Conservation (phyloP, 2,888 invertebrate species). For the Serrognathus titanus region DNA sequence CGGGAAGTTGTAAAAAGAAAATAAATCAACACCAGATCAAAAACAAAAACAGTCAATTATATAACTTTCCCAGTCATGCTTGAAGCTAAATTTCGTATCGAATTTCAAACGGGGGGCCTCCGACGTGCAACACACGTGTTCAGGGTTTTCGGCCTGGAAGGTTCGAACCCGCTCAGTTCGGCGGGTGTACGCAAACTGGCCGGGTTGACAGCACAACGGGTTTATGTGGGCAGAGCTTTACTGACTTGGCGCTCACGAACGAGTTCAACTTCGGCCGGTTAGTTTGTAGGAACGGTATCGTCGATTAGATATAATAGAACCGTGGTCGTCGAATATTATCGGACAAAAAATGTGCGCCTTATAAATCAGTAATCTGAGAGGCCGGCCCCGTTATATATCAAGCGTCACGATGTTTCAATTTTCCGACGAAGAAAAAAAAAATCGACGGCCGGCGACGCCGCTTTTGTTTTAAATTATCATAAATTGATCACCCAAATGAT, state of each 20-base stretch:
- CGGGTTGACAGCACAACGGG: conserved; percentile 24
- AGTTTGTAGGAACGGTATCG: conserved; percentile 19
- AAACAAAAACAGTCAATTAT: too few species aligned
- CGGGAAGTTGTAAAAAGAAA: too few species aligned
- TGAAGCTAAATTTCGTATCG: too few species aligned
- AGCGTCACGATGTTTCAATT: conserved; percentile 12
- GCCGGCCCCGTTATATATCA: conserved; percentile 14
- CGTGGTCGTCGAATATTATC: conserved; percentile 37
- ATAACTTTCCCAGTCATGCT: too few species aligned
- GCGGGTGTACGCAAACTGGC: conserved; percentile 21
- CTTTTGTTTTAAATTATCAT: too few species aligned
- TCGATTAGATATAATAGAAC: conserved; percentile 20
- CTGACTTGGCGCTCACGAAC: conserved; percentile 22
- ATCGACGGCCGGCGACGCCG: too few species aligned
- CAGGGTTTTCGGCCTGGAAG: conserved; percentile 2
- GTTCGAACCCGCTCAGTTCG: conserved; percentile 22
- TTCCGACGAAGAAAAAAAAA: too few species aligned
- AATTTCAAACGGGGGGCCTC: too few species aligned
- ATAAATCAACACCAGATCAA: too few species aligned
- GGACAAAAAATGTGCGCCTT: conserved; percentile 10
- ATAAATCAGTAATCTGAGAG: conserved; percentile 14
- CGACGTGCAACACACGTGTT: conserved; percentile 12
- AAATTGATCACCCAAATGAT: too few species aligned
- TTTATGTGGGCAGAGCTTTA: conserved; percentile 27
- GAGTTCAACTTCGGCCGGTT: conserved; percentile 19